Conservation (phyloP, 2,797 vertebrate genomes). For the Nothura maculosa region DNA sequence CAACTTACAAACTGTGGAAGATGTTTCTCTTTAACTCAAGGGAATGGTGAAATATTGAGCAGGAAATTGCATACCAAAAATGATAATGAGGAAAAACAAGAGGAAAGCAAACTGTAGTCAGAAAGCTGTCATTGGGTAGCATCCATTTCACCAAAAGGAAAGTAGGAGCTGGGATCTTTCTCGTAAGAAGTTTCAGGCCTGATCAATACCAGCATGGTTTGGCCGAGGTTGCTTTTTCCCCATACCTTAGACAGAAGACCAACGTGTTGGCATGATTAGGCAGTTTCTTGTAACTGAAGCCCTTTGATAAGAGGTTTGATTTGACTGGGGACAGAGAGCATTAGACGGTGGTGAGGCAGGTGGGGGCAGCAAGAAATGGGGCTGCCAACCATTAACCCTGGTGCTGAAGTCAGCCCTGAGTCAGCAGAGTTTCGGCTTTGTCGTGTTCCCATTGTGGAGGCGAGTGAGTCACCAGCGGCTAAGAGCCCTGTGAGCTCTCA, state of each 20-base stretch:
- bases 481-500: slow-evolving; percentile 24
- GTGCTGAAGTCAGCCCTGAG: slow-evolving; percentile 69
- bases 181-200: not conserved
- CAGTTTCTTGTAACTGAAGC: not conserved
- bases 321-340: not conserved
- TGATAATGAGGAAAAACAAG: not conserved
- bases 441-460: slow-evolving; percentile 37
- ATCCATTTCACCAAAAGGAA: not conserved
- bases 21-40: not conserved
- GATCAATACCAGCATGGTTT: not conserved
- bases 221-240: not conserved
- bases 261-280: not conserved
- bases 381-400: slow-evolving; percentile 13
- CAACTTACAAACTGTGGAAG: not conserved
- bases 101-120: not conserved
- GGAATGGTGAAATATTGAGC: not conserved
- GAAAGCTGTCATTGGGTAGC: not conserved
- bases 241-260: not conserved
- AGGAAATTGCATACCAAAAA: not conserved
- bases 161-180: not conserved
- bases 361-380: not conserved
- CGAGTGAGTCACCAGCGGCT: slow-evolving; percentile 68
- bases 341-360: not conserved
- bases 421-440: slow-evolving; percentile 78
- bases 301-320: not conserved